Evolutionary conservation across 2,797 vertebrate species (phyloP), one percentile per base, ranked within the genome.

Genomic region (Sebastiscus albofasciatus): DNA sequence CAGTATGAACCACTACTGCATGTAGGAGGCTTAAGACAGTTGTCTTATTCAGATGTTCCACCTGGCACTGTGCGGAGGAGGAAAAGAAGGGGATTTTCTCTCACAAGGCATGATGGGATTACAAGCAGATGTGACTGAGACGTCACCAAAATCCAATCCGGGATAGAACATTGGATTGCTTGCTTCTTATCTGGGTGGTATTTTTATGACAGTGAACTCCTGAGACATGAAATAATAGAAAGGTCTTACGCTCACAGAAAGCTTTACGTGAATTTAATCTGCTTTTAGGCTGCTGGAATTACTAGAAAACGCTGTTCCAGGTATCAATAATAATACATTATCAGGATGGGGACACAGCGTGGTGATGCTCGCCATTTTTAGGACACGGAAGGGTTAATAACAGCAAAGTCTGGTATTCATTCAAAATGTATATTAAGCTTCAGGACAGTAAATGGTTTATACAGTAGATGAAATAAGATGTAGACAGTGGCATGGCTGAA

Each of bases 101-200:
- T 77, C 67, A 72, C 72, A 89, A 82, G 42, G 77, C 77, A 85
- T 75, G 82, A 88, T 72, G 76, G 81, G 89, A 93, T 93, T 92
- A 93, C 86, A 90, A 83, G 74, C 90, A 93, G 92, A 92, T 85
- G 90, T 87, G 91, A 82, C 80, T 52, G 79, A 83, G 81, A 77
- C 64, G 31, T 89, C 83, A 80, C 80, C 80, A 66, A 77, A 87
- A 82, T 82, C 71, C 60, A 86, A 77, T 83, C 73, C 62, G 62
- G 76, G 64, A 72, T 18, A 62, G 74, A 87, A 86, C 80, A 82
- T 39, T 65, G 31, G 26, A 83, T 81, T 79, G 72, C 55, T 72
- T 87, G 64, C 79, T 72, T 72, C 86, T 82, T 84, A 84, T 89
- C 84, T 72, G 24, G 10, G 22, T 2, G 26, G 54, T 64, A 56